Conservation (phyloP, 1,140 invertebrate species). For the Adoxophyes honmai region DNA sequence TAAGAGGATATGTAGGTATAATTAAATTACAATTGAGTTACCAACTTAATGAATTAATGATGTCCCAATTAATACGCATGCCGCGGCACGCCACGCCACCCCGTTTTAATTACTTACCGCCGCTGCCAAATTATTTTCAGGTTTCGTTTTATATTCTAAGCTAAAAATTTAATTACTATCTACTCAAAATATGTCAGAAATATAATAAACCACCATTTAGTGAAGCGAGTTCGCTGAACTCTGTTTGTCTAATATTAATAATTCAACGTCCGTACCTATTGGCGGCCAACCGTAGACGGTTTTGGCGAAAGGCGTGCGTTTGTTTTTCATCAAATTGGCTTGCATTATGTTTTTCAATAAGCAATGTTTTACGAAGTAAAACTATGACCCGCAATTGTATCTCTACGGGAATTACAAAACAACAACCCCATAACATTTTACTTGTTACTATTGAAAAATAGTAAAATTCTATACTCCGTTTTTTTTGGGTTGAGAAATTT, state of each 20-base stretch:
- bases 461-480: too few species aligned
- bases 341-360: conserved; percentile 12
- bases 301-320: conserved; percentile 25
- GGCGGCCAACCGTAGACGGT: conserved; percentile 34
- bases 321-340: neutral
- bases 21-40: too few species aligned
- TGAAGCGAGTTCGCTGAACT: conserved; percentile 45
- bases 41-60: neutral
- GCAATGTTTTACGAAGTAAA: too few species aligned
- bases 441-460: too few species aligned
- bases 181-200: neutral
- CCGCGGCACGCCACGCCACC: neutral
- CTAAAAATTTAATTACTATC: conserved; percentile 16
- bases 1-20: too few species aligned
- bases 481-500: too few species aligned
- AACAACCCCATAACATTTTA: too few species aligned
- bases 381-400: too few species aligned
- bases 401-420: too few species aligned
- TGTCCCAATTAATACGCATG: neutral
- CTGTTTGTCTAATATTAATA: conserved; percentile 60
- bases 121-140: neutral
- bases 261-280: conserved; percentile 49
- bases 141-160: neutral
- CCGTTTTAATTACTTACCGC: conserved; percentile 1
- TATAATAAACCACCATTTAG: conserved; percentile 5